Percentiles rank a stretch among this genome's conserved stretches.
These are phyloP conservation scores for Cotesia congregata DNA, from an alignment of 2,888 invertebrate species.

Conservation along the genomic window DNA sequence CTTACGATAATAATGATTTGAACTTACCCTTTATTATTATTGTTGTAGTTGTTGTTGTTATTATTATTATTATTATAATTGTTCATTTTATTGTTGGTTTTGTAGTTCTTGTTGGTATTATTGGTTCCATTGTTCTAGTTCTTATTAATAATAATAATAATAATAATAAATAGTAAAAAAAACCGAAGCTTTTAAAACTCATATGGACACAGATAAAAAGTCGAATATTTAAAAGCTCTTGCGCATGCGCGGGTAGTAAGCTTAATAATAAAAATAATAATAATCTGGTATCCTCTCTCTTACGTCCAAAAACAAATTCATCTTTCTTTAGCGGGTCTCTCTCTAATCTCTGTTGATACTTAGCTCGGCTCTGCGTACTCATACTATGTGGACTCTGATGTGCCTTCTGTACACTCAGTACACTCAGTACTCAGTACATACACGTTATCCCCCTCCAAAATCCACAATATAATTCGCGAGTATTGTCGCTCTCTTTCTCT, in stretches of 20 bases:
- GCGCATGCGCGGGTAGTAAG: background rate
- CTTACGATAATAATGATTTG: too few relatives aligned
- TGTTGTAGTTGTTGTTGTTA: too few relatives aligned
- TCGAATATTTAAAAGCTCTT: background rate
- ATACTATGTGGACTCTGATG: background rate
- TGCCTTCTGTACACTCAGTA: background rate
- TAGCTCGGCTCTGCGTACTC: background rate
- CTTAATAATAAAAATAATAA: background rate
- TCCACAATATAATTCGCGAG: slow-evolving; percentile 28
- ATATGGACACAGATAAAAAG: background rate
- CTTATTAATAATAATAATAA: too few relatives aligned
- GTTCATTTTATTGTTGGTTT: too few relatives aligned
- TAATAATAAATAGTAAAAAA: too few relatives aligned
- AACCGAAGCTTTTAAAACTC: background rate
- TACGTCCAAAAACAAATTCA: background rate
- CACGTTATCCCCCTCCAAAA: slow-evolving; percentile 37
- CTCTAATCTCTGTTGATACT: background rate
- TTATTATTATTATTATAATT: too few relatives aligned
- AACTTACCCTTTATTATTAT: too few relatives aligned
- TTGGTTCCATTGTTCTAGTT: too few relatives aligned
- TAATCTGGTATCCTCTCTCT: background rate
- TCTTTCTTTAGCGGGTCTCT: background rate
- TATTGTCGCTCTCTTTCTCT: slow-evolving; percentile 41
- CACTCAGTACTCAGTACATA: slow-evolving; percentile 13
- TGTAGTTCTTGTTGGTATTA: too few relatives aligned